A percentile compares a stretch with the other conserved stretches of the same genome.
Evolutionary conservation across 2,113 vertebrate species (phyloP).

Genomic region (Nipponia nippon): DNA sequence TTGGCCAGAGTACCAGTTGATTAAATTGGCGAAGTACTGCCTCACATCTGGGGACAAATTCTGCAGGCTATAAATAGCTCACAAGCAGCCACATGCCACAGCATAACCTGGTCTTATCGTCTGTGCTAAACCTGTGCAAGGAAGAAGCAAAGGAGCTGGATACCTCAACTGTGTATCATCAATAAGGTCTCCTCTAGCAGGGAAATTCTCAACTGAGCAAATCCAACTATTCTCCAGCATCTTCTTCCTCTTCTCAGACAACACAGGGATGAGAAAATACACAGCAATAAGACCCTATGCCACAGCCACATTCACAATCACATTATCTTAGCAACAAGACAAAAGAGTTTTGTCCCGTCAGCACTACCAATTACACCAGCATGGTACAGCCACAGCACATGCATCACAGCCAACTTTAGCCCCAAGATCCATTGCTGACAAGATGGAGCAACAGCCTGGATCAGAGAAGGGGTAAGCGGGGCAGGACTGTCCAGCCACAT

Average conservation of each 20-base stretch:
- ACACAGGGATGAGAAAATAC: neutral
- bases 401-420: neutral
- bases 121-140: neutral
- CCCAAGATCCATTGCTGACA: neutral
- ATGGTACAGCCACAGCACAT: neutral
- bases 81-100: neutral
- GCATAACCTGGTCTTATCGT: neutral
- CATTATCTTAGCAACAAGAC: neutral
- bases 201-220: neutral
- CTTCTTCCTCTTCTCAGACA: neutral
- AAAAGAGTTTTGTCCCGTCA: neutral
- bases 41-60: neutral
- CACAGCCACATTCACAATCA: neutral
- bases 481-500: neutral
- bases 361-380: neutral
- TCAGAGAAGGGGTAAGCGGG: neutral
- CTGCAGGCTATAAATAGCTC: neutral
- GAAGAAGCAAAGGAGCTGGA: neutral
- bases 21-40: neutral
- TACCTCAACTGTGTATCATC: neutral
- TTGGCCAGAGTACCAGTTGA: neutral
- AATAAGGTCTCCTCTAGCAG: neutral
- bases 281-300: neutral
- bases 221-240: neutral
- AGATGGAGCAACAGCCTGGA: neutral